Evolutionary conservation across 2,113 vertebrate species (phyloP).

Genomic region (Muscicapa adusta): DNA sequence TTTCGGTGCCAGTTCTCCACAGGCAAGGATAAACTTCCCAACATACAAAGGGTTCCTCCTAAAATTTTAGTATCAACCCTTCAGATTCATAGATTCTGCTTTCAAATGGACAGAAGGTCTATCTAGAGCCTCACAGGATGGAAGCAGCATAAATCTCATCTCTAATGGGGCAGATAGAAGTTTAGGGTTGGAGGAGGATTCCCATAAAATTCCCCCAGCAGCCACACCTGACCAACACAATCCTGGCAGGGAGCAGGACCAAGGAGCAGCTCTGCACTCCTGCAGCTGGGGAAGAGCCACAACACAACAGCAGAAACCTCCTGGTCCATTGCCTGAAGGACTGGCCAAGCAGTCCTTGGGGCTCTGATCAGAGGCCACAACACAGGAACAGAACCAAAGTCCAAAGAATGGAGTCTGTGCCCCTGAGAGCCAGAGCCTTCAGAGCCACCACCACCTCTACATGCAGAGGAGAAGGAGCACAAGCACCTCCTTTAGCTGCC

Average conservation of each 20-base stretch:
- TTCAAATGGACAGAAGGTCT: not conserved
- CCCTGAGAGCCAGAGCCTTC: not conserved
- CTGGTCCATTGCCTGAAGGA: not conserved
- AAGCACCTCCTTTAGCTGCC: not conserved
- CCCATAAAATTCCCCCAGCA: not conserved
- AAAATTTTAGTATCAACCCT: not conserved
- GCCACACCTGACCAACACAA: not conserved
- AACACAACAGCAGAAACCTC: not conserved
- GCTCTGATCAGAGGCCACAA: not conserved
- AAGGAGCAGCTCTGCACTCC: not conserved
- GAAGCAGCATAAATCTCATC: not conserved
- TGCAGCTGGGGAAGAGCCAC: not conserved
- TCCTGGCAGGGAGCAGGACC: not conserved
- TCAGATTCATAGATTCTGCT: not conserved
- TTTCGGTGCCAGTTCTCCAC: not conserved
- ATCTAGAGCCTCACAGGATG: not conserved
- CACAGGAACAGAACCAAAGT: rapidly evolving
- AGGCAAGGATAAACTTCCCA: not conserved
- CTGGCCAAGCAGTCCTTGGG: not conserved
- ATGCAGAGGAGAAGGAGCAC: not conserved
- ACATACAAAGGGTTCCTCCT: not conserved
- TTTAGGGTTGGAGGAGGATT: not conserved
- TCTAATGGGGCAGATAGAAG: not conserved
- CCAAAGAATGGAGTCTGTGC: not conserved
- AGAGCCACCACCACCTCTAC: not conserved